These are phyloP conservation scores for Drosophila subquinaria DNA, from an alignment of 2,888 invertebrate genomes.

Conservation along the genomic window DNA sequence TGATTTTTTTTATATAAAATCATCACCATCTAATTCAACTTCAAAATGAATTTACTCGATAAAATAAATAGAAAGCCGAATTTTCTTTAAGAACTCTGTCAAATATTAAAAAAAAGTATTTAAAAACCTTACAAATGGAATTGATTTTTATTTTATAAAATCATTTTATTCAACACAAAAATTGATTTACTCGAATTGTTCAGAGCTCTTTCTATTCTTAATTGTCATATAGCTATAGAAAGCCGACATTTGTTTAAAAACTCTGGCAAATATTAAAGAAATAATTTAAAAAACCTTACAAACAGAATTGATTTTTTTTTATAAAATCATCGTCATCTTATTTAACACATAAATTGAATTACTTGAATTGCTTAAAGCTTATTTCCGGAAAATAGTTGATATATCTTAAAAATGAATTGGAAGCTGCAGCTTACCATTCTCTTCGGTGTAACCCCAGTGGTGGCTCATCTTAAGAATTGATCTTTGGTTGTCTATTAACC, in stretches of 20 bases:
- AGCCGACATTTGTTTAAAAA: too few relatives aligned
- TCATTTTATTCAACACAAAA: not conserved
- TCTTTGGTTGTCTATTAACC: constrained; percentile 28
- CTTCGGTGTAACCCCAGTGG: constrained; percentile 82
- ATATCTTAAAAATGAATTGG: not conserved
- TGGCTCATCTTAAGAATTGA: constrained; percentile 69
- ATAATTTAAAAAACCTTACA: too few relatives aligned
- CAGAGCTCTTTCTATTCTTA: not conserved
- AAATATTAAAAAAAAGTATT: not conserved
- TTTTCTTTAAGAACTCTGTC: too few relatives aligned
- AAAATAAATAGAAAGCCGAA: too few relatives aligned
- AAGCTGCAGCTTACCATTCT: constrained; percentile 70
- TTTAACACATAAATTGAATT: too few relatives aligned
- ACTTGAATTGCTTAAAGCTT: too few relatives aligned
- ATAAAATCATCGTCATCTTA: too few relatives aligned
- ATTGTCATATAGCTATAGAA: too few relatives aligned
- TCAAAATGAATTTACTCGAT: not conserved
- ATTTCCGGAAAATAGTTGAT: not conserved
- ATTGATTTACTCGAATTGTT: not conserved
- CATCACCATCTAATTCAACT: not conserved
- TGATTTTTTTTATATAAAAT: not conserved
- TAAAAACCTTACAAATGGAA: not conserved
- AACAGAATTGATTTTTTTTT: too few relatives aligned
- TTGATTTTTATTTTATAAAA: not conserved
- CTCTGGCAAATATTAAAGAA: too few relatives aligned